Evolutionary conservation across 1,140 invertebrate genomes (phyloP).

Genomic region (Bactericera cockerelli): DNA sequence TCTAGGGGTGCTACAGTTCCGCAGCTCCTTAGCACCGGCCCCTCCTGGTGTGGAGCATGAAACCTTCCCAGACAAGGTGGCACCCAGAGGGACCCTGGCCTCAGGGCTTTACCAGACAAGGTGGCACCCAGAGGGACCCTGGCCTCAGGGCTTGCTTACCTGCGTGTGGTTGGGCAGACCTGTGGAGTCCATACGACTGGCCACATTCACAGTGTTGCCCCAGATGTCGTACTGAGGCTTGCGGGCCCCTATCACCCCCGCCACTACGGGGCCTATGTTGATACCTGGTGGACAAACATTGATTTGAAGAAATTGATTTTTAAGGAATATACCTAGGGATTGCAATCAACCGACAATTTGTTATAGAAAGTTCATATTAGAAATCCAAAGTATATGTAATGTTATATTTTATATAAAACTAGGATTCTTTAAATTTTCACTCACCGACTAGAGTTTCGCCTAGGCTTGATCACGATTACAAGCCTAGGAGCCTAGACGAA

Average conservation of each 20-base stretch:
- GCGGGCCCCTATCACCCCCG: conserved; percentile 82
- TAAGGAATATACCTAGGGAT: conserved; percentile 9
- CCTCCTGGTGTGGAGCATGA: too few relatives aligned
- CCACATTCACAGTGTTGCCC: conserved; percentile 91
- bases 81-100: too few relatives aligned
- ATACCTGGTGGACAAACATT: conserved; percentile 44
- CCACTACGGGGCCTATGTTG: conserved; percentile 81
- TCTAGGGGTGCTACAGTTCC: too few relatives aligned
- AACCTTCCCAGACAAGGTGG: too few relatives aligned
- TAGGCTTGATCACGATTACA: neutral
- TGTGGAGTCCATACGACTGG: conserved; percentile 76
- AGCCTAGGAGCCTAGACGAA: too few relatives aligned
- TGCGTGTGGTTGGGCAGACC: conserved; percentile 71
- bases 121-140: too few relatives aligned
- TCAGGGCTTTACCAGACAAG: too few relatives aligned
- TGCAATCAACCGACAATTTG: neutral
- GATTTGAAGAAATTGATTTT: conserved; percentile 13
- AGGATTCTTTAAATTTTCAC: too few relatives aligned
- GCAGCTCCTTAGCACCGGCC: too few relatives aligned
- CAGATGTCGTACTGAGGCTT: conserved; percentile 95
- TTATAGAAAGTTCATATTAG: too few relatives aligned
- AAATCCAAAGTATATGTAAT: conserved; percentile 12
- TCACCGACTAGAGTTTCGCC: too few relatives aligned
- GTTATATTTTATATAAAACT: too few relatives aligned
- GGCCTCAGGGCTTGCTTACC: conserved; percentile 30